These are phyloP conservation scores for Phallusia fumigata DNA, from an alignment of 23 tunicate species.

Conservation along the genomic window DNA sequence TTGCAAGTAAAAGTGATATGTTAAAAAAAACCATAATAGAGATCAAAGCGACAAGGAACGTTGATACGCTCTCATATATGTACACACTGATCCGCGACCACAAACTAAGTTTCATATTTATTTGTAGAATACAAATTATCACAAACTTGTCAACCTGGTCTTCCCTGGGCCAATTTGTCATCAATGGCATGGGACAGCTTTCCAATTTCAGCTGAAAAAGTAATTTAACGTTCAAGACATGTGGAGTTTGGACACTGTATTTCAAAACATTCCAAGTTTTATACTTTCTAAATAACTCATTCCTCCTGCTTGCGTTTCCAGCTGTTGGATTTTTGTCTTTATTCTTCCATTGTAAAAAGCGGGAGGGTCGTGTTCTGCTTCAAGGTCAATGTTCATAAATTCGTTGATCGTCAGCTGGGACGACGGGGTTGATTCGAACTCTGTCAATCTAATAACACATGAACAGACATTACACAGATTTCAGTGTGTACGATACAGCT, in stretches of 20 bases:
- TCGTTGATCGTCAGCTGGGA: conserved; percentile 95
- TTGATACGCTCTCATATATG: too few species aligned
- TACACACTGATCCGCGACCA: too few species aligned
- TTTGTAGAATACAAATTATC: too few species aligned
- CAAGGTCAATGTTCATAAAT: conserved; percentile 91
- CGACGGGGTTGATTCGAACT: conserved; percentile 92
- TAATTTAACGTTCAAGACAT: not conserved
- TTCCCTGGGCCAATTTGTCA: conserved; percentile 18
- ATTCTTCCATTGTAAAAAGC: conserved; percentile 70
- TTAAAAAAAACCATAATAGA: too few species aligned
- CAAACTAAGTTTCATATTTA: too few species aligned
- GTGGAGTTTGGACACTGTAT: not conserved
- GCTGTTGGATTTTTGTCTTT: conserved; percentile 60
- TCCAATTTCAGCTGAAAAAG: conserved; percentile 70
- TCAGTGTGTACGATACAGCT: too few species aligned
- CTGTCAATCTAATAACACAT: conserved; percentile 53
- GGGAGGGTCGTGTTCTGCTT: conserved; percentile 97
- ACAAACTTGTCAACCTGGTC: not conserved
- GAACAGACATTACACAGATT: too few species aligned
- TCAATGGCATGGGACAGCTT: conserved; percentile 74
- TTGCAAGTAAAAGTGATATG: too few species aligned
- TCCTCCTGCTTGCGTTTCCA: conserved; percentile 51
- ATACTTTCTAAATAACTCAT: conserved; percentile 43
- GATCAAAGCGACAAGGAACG: too few species aligned
- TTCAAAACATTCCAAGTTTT: not conserved